These are phyloP conservation scores for Phalangium opilio DNA, from an alignment of 2,888 invertebrate species.

Conservation along the genomic window DNA sequence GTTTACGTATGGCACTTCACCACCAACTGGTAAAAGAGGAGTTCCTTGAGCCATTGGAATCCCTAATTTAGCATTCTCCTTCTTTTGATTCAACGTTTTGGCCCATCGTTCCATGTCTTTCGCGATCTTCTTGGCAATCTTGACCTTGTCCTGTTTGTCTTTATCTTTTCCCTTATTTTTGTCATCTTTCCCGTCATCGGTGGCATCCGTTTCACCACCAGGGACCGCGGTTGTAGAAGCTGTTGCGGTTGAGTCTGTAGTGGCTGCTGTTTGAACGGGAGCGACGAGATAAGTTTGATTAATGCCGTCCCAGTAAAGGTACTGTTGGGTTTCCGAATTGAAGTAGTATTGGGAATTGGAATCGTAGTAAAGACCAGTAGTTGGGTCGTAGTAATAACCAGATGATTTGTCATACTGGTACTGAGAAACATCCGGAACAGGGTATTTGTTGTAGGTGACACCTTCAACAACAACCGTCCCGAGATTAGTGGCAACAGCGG, in stretches of 20 bases:
- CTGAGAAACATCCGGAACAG: conserved; percentile 65
- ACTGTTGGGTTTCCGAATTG: conserved; percentile 75
- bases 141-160: conserved; percentile 76
- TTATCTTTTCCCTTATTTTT: conserved; percentile 17
- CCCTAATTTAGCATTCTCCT: conserved; percentile 44
- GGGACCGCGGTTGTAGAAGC: conserved; percentile 19
- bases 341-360: conserved; percentile 90
- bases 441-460: conserved; percentile 19
- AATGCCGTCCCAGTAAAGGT: conserved; percentile 80
- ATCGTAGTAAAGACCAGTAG: conserved; percentile 90
- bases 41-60: conserved; percentile 2
- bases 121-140: conserved; percentile 92
- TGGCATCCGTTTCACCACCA: conserved; percentile 9
- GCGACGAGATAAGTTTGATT: conserved; percentile 33
- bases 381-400: conserved; percentile 88
- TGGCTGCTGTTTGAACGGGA: conserved; percentile 20
- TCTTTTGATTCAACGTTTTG: conserved; percentile 88
- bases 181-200: conserved; percentile 25
- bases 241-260: background rate
- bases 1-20: conserved; percentile 31
- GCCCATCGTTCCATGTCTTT: conserved; percentile 95
- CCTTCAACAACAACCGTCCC: conserved; percentile 21
- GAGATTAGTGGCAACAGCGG: conserved; percentile 5
- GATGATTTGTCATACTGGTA: conserved; percentile 89
- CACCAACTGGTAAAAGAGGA: conserved; percentile 26